phyloP scores from a whole-genome alignment of 2,888 invertebrate species.

The Andrena hattorfiana region DNA sequence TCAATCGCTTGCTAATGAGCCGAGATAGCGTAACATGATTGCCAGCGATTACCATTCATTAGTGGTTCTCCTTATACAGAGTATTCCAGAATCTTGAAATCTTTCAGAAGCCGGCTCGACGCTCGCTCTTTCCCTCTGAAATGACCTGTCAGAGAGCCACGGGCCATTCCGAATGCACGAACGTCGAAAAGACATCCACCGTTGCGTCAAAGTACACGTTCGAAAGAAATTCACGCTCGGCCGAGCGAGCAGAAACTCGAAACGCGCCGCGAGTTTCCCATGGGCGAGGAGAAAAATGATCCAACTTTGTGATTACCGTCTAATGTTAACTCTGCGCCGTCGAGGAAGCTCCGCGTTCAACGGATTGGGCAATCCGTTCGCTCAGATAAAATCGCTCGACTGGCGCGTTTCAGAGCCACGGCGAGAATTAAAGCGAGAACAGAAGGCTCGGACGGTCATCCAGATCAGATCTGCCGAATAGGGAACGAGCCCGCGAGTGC shows the following conservation, averaged over 20 bases:
- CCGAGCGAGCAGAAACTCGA: constrained; percentile 37
- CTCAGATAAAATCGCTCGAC: constrained; percentile 39
- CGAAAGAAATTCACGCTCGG: constrained; percentile 23
- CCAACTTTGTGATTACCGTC: constrained; percentile 15
- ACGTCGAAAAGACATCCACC: no score
- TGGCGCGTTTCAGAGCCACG: constrained; percentile 2
- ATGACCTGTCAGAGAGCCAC: not conserved
- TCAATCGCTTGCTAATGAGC: constrained; percentile 52
- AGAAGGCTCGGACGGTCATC: not conserved
- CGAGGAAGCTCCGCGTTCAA: constrained; percentile 38
- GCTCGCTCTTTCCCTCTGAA: no score
- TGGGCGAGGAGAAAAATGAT: constrained; percentile 33
- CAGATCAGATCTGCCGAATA: constrained; percentile 23
- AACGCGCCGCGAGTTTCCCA: constrained; percentile 26
- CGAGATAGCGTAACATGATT: constrained; percentile 36
- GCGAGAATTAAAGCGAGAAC: constrained; percentile 7
- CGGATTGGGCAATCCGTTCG: constrained; percentile 37
- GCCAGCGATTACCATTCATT: constrained; percentile 17
- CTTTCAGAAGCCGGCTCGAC: no score
- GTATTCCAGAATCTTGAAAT: not conserved
- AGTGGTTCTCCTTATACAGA: constrained; percentile 22
- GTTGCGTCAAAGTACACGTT: not conserved
- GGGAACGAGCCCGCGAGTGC: not conserved
- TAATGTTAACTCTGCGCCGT: not conserved
- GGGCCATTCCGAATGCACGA: no score